Evolutionary conservation across 92 coral and sea anemone genomes (phyloP).

Genomic region (Chrysogorgia sp.): DNA sequence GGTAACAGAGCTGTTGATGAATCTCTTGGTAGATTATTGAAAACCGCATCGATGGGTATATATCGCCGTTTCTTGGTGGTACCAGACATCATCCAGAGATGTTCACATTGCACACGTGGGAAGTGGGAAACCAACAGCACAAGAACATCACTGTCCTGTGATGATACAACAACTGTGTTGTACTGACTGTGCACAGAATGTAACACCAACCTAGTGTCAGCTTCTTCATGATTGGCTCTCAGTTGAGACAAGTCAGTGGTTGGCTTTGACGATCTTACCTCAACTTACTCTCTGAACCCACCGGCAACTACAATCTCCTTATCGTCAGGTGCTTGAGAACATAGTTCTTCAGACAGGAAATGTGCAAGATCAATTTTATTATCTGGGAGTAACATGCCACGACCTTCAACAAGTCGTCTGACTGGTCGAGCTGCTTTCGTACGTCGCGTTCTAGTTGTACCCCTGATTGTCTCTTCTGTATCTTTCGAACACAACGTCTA

Average conservation of each 20-base stretch:
- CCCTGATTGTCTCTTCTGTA: slow-evolving; percentile 23
- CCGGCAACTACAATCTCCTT: slow-evolving; percentile 34
- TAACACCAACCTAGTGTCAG: slow-evolving; percentile 47
- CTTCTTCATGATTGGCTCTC: slow-evolving; percentile 51
- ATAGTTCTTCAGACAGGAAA: slow-evolving; percentile 41
- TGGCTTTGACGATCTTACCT: slow-evolving; percentile 31
- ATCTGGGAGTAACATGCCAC: slow-evolving; percentile 50
- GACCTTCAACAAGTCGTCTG: slow-evolving; percentile 35
- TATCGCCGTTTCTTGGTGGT: slow-evolving; percentile 35
- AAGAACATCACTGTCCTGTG: slow-evolving; percentile 44
- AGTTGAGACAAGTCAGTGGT: slow-evolving; percentile 23
- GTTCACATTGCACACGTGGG: slow-evolving; percentile 27
- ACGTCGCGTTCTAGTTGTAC: slow-evolving; percentile 25
- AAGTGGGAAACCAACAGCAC: slow-evolving; percentile 38
- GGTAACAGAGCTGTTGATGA: slow-evolving; percentile 31
- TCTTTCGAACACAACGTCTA: slow-evolving; percentile 33
- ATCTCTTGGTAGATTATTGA: slow-evolving; percentile 47
- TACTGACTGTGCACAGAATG: slow-evolving; percentile 30
- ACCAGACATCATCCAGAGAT: slow-evolving; percentile 42
- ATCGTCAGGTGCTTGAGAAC: slow-evolving; percentile 20
- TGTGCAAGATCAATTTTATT: slow-evolving; percentile 51
- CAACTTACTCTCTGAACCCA: no score
- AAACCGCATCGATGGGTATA: slow-evolving; percentile 44
- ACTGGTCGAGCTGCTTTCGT: slow-evolving; percentile 52
- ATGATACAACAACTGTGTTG: slow-evolving; percentile 24